Conservation (phyloP, 2,888 invertebrate genomes). For the Bombyx huttoni region DNA sequence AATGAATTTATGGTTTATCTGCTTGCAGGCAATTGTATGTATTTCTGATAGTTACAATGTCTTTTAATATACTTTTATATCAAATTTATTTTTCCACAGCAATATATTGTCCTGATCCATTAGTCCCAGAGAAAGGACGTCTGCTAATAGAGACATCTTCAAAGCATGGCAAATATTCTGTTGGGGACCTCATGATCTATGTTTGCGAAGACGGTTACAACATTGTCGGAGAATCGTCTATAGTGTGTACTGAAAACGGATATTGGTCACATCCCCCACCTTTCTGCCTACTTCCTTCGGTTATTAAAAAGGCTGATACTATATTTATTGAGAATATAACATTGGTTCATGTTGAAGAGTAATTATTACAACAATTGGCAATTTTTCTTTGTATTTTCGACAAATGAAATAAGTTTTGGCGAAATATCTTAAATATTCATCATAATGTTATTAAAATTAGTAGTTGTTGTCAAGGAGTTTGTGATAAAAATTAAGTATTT, state of each 20-base stretch:
- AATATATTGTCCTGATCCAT: conserved; percentile 85
- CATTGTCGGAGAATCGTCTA: conserved; percentile 80
- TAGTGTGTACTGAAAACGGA: conserved; percentile 89
- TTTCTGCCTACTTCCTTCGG: conserved; percentile 74
- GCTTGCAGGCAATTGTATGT: too few relatives aligned
- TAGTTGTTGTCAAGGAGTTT: too few relatives aligned
- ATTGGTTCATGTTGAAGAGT: conserved; percentile 43
- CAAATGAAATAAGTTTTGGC: background rate
- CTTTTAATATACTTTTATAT: too few relatives aligned
- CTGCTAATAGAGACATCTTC: conserved; percentile 45
- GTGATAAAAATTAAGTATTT: too few relatives aligned
- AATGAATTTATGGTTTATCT: too few relatives aligned
- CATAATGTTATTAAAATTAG: too few relatives aligned
- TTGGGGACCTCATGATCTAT: conserved; percentile 86
- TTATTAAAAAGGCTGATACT: conserved; percentile 41
- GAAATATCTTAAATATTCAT: too few relatives aligned
- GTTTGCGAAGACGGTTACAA: conserved; percentile 50
- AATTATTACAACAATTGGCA: background rate
- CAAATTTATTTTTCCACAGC: conserved; percentile 60
- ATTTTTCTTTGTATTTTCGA: background rate
- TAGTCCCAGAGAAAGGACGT: conserved; percentile 79
- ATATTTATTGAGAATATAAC: conserved; percentile 56
- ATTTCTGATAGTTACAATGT: too few relatives aligned
- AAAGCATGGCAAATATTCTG: conserved; percentile 76
- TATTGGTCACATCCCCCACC: conserved; percentile 91